Percentiles rank a stretch among this genome's conserved stretches.
Evolutionary conservation across 2,888 invertebrate genomes (phyloP).

Genomic region (Trimorus sp.): DNA sequence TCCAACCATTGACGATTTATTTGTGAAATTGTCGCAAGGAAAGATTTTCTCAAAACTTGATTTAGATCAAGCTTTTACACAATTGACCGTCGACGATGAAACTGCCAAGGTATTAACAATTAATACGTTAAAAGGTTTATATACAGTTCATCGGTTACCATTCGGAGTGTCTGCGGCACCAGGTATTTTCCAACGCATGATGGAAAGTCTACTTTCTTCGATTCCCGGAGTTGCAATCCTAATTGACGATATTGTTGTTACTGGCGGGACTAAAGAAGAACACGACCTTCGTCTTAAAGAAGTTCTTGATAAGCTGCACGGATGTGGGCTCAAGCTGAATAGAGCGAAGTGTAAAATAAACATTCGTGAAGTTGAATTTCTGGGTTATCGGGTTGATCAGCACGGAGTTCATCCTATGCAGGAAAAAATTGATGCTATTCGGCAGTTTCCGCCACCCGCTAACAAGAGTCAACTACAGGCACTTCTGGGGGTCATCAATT

Average conservation of each 20-base stretch:
- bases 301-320: conserved; percentile 16
- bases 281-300: conserved; percentile 14
- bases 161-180: not conserved
- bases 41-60: not conserved
- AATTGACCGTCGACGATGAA: not conserved
- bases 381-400: conserved; percentile 20
- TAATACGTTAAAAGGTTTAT: not conserved
- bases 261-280: conserved; percentile 3
- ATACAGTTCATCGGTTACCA: not conserved
- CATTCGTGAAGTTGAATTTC: conserved; percentile 8
- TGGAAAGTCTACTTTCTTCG: conserved; percentile 36
- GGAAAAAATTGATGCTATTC: conserved; percentile 30
- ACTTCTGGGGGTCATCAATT: conserved; percentile 32
- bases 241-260: conserved; percentile 28
- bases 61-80: conserved; percentile 6
- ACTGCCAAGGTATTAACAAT: not conserved
- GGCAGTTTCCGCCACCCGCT: conserved; percentile 17
- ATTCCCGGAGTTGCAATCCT: conserved; percentile 15
- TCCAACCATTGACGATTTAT: not conserved
- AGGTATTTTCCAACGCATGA: conserved; percentile 60
- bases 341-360: conserved; percentile 25
- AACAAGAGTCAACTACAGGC: conserved; percentile 28
- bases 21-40: not conserved
- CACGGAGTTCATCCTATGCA: conserved; percentile 9
- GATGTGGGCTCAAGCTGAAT: conserved; percentile 18